Evolutionary conservation across 2,113 vertebrate genomes (phyloP), one percentile per base, ranked within the genome.

Genomic region (Numenius arquata): DNA sequence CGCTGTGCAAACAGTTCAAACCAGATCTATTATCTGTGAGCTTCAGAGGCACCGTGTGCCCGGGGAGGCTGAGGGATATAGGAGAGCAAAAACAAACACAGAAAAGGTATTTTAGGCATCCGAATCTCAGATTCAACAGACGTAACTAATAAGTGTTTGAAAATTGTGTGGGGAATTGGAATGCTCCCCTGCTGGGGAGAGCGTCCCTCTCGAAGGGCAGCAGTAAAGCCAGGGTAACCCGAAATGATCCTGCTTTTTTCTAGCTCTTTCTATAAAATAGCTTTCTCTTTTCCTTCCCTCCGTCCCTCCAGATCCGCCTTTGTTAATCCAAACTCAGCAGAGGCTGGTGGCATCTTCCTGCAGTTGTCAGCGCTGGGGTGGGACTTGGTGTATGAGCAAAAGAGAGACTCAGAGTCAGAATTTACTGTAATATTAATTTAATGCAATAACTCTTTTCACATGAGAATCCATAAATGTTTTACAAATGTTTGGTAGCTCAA

Each of bases 341-440:
- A 29, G 45, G 12, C 70, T 14, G 47, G 21, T 17, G 71, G 21
- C 56, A 7, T 26, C 52, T 55, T 15, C n/a, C 58, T 15, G 62
- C 41, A 3, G 16, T 5, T 21, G 32, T 5, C 53, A 43, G 50
- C 38, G 2, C 32, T 5, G 50, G 2, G 65, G 73, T n/a, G 78
- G 20, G 4, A 4, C 41, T 10, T 8, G n/a, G 52, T 12, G 71
- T 40, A 2, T 9, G 1, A 1, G 9, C 43, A 6, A 25, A 20
- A 48, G 72, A 23, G 21, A 19, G 30, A 8, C 56, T 29, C 27
- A 15, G 8, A 36, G 48, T 65, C 40, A 21, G 41, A 36, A 36
- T 43, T 27, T 41, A 26, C 77, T 79, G n/a, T 47, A 61, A 43
- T 59, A 9, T 29, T 40, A 45, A 76, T 71, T 43, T 76, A 56